Evolutionary conservation across 2,888 invertebrate species (phyloP).

Genomic region (Archips crataeganus): DNA sequence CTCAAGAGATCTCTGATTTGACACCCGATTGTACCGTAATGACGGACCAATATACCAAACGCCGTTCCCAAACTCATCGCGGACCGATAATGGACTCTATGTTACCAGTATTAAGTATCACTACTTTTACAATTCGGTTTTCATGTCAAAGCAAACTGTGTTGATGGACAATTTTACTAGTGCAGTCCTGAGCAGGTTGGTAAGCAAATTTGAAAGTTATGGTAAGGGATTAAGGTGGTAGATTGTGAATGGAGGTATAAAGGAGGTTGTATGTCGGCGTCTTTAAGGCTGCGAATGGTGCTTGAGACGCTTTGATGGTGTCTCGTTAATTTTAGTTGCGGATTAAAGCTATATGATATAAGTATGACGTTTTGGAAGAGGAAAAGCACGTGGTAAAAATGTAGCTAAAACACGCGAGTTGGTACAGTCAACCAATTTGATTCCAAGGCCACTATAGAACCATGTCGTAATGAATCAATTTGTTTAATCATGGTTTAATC

Average conservation of each 20-base stretch:
- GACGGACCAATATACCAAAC: slow-evolving; percentile 17
- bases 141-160: neutral
- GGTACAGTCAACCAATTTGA: too few species aligned
- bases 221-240: neutral
- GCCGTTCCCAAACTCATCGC: neutral
- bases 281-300: slow-evolving; percentile 39
- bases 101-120: neutral
- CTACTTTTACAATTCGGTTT: neutral
- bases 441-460: too few species aligned
- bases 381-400: neutral
- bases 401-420: too few species aligned
- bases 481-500: too few species aligned
- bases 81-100: neutral
- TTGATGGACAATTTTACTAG: slow-evolving; percentile 26
- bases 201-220: neutral
- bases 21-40: slow-evolving; percentile 38
- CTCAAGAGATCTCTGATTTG: slow-evolving; percentile 40
- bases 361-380: neutral
- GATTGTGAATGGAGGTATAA: neutral
- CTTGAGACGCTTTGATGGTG: slow-evolving; percentile 33
- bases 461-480: too few species aligned
- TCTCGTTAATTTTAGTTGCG: slow-evolving; percentile 38
- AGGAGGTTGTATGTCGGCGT: slow-evolving; percentile 19
- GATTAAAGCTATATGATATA: slow-evolving; percentile 15
- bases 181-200: neutral